A percentile compares a stretch with the other conserved stretches of the same genome.
Conservation (phyloP, 2,113 vertebrate genomes). For the Polyodon spathula region DNA sequence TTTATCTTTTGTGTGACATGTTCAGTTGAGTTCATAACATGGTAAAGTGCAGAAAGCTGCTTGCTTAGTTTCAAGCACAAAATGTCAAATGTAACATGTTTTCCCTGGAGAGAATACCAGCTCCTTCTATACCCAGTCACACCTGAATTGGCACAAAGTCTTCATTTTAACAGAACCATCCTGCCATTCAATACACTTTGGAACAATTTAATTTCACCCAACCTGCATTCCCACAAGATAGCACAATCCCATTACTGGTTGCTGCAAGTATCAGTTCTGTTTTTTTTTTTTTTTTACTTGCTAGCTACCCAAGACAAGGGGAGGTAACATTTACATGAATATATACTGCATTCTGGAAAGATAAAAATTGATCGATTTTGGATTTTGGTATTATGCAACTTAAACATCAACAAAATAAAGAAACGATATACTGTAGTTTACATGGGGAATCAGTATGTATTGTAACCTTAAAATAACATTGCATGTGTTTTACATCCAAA, state of each 20-base stretch:
- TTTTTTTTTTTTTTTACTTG: background rate
- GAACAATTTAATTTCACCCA: slow-evolving; percentile 33
- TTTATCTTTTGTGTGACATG: background rate
- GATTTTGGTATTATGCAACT: too few species aligned
- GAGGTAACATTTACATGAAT: too few species aligned
- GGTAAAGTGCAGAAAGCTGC: background rate
- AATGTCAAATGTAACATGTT: too few species aligned
- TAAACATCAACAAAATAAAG: too few species aligned
- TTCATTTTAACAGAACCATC: slow-evolving; percentile 2
- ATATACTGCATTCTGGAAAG: too few species aligned
- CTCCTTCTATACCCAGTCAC: slow-evolving; percentile 19
- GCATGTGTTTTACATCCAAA: too few species aligned
- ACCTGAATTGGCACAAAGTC: slow-evolving; percentile 14
- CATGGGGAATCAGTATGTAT: too few species aligned
- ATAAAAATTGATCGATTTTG: too few species aligned
- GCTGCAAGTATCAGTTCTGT: slow-evolving; percentile 16
- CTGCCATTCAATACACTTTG: slow-evolving; percentile 32
- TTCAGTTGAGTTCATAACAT: background rate
- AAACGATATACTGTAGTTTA: too few species aligned
- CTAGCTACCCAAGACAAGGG: too few species aligned
- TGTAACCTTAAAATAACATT: too few species aligned
- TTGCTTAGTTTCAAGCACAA: background rate
- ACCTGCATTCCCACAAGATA: slow-evolving; percentile 30
- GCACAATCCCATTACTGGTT: slow-evolving; percentile 35
- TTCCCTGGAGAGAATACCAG: slow-evolving; percentile 21